A percentile compares a stretch with the other conserved stretches of the same genome.
Evolutionary conservation across 2,113 vertebrate species (phyloP).

Genomic region (Ptyas mucosa): DNA sequence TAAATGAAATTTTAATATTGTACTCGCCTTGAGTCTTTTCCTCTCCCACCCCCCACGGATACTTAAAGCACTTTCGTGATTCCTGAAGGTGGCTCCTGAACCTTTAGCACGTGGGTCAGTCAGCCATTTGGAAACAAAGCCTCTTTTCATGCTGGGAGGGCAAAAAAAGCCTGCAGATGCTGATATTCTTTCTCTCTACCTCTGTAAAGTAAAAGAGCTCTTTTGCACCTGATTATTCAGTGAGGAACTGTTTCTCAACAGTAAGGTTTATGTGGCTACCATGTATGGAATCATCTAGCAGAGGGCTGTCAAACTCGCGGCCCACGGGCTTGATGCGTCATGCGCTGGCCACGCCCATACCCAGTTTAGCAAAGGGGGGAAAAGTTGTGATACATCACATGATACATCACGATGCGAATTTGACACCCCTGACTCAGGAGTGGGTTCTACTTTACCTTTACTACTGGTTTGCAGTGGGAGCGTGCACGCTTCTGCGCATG

Average conservation of each 20-base stretch:
- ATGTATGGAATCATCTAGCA: neutral
- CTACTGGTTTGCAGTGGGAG: too few species aligned
- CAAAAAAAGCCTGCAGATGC: neutral
- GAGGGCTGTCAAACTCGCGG: too few species aligned
- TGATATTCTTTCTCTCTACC: neutral
- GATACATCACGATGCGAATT: too few species aligned
- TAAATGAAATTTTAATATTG: neutral
- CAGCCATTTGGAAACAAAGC: neutral
- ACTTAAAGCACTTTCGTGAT: neutral
- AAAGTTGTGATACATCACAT: too few species aligned
- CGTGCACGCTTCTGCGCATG: too few species aligned
- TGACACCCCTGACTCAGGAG: too few species aligned
- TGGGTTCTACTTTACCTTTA: too few species aligned
- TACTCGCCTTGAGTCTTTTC: neutral
- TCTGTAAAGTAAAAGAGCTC: neutral
- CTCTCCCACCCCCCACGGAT: neutral
- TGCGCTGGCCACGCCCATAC: too few species aligned
- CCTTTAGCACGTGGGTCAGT: neutral
- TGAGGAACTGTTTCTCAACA: neutral
- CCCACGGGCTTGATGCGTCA: rapidly evolving
- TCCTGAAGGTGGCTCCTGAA: neutral
- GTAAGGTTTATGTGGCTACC: neutral
- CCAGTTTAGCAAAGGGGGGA: too few species aligned
- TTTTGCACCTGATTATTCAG: neutral
- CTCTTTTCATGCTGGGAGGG: neutral